Conservation (phyloP, 2,797 vertebrate genomes). For the Hippoglossus hippoglossus region DNA sequence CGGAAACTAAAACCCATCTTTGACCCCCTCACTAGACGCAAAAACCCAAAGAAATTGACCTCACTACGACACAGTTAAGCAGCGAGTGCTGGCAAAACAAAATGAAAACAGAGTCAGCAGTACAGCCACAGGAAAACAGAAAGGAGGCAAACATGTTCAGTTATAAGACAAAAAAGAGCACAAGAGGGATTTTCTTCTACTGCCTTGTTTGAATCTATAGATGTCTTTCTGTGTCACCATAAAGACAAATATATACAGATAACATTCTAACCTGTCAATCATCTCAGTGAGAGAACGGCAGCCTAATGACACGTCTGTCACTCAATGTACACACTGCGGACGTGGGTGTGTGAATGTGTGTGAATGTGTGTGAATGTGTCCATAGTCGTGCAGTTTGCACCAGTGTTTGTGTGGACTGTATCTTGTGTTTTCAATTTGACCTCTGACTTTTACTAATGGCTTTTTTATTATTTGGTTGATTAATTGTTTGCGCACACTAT, state of each 20-base stretch:
- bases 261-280: constrained; percentile 9
- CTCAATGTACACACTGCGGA: constrained; percentile 5
- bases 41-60: neutral
- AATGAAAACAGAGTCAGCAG: constrained; percentile 8
- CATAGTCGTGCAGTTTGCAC: no score
- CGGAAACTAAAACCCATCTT: neutral
- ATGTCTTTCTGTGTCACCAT: constrained; percentile 5
- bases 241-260: constrained; percentile 18
- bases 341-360: neutral
- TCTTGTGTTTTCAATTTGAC: neutral
- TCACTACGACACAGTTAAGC: neutral
- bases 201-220: neutral
- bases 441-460: neutral
- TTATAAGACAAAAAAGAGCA: constrained; percentile 25
- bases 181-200: neutral
- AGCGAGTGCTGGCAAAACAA: neutral
- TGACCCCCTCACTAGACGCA: neutral
- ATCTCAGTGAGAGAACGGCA: constrained; percentile 34
- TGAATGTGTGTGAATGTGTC: neutral
- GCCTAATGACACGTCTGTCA: constrained; percentile 32
- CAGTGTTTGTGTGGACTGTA: no score
- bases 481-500: neutral
- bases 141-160: constrained; percentile 11
- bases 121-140: constrained; percentile 10
- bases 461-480: neutral